phyloP scores from a whole-genome alignment of 1,140 invertebrate species.

The Chionoecetes opilio region DNA sequence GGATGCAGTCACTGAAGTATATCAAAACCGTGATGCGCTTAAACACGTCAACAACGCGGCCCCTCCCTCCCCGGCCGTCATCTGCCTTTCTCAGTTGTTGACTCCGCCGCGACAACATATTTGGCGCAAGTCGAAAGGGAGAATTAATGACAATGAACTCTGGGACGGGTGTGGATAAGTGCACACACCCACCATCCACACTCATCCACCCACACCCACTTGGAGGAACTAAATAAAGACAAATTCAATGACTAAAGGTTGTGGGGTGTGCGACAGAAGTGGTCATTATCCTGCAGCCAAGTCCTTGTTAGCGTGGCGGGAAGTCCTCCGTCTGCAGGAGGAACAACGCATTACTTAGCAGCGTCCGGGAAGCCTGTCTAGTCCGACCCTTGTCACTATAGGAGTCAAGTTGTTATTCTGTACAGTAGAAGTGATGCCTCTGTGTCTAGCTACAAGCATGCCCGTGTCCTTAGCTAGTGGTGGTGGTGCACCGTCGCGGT shows the following conservation, averaged over 20 bases:
- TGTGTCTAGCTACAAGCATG: constrained; percentile 27
- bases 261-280: too few relatives aligned
- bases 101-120: too few relatives aligned
- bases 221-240: too few relatives aligned
- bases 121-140: not conserved
- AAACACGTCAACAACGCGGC: too few relatives aligned
- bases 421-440: constrained; percentile 5
- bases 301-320: too few relatives aligned
- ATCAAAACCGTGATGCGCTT: too few relatives aligned
- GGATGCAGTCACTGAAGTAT: too few relatives aligned
- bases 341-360: not conserved
- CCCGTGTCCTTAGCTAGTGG: not conserved
- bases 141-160: not conserved
- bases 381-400: not conserved
- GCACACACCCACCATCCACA: too few relatives aligned
- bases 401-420: constrained; percentile 22
- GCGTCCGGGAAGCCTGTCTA: not conserved
- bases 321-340: too few relatives aligned
- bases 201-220: too few relatives aligned
- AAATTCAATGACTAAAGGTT: too few relatives aligned
- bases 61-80: not conserved
- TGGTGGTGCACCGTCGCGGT: not conserved
- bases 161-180: not conserved
- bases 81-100: not conserved
- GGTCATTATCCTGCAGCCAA: too few relatives aligned